A percentile compares a stretch with the other conserved stretches of the same genome.
Evolutionary conservation across 2,888 invertebrate species (phyloP).

Genomic region (Xylota sylvarum): DNA sequence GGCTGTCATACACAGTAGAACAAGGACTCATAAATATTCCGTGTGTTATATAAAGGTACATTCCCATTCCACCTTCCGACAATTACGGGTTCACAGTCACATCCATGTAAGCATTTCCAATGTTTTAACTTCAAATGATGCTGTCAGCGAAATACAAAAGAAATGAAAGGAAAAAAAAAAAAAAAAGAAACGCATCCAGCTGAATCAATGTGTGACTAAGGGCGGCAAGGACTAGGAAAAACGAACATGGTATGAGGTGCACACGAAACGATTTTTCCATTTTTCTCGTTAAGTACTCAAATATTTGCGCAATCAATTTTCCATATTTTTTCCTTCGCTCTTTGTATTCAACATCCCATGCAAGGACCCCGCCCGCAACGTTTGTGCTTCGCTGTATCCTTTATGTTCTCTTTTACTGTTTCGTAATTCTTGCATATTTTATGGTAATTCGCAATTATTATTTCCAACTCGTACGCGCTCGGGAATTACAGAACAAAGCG

Average conservation of each 20-base stretch:
- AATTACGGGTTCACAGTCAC: constrained; percentile 4
- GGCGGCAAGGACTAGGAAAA: background rate
- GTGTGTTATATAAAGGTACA: too few relatives aligned
- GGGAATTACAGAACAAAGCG: constrained; percentile 68
- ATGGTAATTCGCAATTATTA: constrained; percentile 74
- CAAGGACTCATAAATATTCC: too few relatives aligned
- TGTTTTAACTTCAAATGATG: constrained; percentile 60
- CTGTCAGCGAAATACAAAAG: constrained; percentile 21
- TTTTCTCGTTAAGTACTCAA: constrained; percentile 80
- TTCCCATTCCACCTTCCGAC: constrained; percentile 1
- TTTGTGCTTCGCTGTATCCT: constrained; percentile 25
- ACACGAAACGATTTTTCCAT: constrained; percentile 58
- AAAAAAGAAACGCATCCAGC: constrained; percentile 21
- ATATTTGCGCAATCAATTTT: constrained; percentile 81
- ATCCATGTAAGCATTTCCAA: constrained; percentile 25
- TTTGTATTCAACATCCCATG: background rate
- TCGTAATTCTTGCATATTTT: constrained; percentile 67
- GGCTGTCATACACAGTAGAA: too few relatives aligned
- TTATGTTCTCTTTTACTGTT: constrained; percentile 55
- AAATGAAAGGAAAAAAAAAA: background rate
- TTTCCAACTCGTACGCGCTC: constrained; percentile 69
- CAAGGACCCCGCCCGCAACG: background rate
- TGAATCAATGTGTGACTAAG: constrained; percentile 43
- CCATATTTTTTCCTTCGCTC: constrained; percentile 53
- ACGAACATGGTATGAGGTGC: constrained; percentile 21